Base-by-base conservation (phyloP, 2,113 vertebrate species). In the Gnathonemus longibarbis region DNA sequence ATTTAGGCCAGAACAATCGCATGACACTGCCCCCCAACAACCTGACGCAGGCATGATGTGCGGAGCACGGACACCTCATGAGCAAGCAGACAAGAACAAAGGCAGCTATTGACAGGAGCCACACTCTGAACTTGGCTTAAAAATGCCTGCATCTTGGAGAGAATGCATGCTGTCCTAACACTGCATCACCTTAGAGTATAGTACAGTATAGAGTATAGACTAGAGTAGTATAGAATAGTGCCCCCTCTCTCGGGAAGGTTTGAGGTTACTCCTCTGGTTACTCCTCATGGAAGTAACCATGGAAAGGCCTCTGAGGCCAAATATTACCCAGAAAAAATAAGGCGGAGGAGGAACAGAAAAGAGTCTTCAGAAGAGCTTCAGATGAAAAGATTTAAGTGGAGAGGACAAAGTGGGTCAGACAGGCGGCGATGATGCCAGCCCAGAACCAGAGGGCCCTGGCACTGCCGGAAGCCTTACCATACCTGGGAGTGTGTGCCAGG, bases 401-500 rank as follows among this genome's bases (percentile, higher is more conserved):
- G 74, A 80, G 35, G 74, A 42, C 11, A 35, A 39, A 42, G 74
- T 42, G 11, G 13, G 74, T 39, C 11, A 39, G 31, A 77, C 13
- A 24, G 70, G 15, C 15, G 35, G 15, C 6, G 0, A 5, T 15
- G 17, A 42, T 42, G 74, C 74, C 35, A 39, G 27, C 35, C 11
- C 3, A 31, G 9, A 31, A 35, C 0, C 9, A 35, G 66, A 35
- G 27, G 66, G 35, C 2, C 27, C 35, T 3, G 4, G 35, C 3
- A 6, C 11, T 3, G 90, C 70, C 94, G 94, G 94, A 93, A 94
- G 49, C 15, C 31, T 17, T 9, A 86, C 91, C 91, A 94, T 97
- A 99, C 98, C 98, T 97, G 93, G 97, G 97, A 4, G 97, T 96
- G 93, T 99, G 97, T 31, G 98, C 97, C 95, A 99, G 94, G 0